Conservation (phyloP, 2,797 vertebrate genomes). For the Tarsius wallacei region DNA sequence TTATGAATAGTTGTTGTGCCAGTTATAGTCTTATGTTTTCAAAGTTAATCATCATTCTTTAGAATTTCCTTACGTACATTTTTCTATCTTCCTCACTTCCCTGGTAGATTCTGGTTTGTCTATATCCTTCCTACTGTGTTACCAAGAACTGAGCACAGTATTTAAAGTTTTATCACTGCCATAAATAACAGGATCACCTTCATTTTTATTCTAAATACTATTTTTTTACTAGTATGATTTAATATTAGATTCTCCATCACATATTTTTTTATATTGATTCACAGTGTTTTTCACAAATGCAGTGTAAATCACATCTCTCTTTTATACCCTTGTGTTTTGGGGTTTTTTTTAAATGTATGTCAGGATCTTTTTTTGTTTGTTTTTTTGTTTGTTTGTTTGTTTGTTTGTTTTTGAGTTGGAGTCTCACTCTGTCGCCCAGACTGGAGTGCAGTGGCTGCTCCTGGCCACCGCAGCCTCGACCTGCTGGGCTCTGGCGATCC, state of each 20-base stretch:
- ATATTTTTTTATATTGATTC: neutral
- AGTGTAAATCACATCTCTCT: neutral
- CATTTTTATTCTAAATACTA: neutral
- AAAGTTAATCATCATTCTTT: neutral
- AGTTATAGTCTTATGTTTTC: neutral
- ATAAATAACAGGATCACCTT: neutral
- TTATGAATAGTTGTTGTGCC: neutral
- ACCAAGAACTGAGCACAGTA: neutral
- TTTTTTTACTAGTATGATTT: constrained; percentile 17
- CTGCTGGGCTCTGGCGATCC: too few relatives aligned
- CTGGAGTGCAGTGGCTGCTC: too few relatives aligned
- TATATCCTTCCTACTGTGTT: neutral
- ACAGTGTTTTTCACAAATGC: neutral
- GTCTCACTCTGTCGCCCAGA: too few relatives aligned
- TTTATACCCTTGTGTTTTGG: neutral
- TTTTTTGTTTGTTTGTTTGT: too few relatives aligned
- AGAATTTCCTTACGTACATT: neutral
- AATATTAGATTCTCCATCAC: neutral
- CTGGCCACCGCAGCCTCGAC: too few relatives aligned
- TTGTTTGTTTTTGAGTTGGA: too few relatives aligned
- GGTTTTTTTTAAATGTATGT: neutral
- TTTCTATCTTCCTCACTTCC: neutral
- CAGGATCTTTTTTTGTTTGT: too few relatives aligned
- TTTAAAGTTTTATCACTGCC: neutral
- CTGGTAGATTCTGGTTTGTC: neutral